phyloP scores from a whole-genome alignment of 2,113 vertebrate species.

The Hemicordylus capensis region DNA sequence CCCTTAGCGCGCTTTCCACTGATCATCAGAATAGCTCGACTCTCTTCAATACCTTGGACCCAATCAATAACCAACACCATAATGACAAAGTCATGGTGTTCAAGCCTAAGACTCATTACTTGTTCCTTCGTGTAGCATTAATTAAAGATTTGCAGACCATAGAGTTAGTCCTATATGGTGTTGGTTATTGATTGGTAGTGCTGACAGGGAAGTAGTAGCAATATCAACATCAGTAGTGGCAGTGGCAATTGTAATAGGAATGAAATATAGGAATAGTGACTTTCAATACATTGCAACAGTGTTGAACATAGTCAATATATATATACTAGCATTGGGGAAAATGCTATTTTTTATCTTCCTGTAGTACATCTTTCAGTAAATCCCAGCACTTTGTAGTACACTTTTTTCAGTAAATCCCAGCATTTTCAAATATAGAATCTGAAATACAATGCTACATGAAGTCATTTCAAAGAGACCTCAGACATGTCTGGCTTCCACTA shows the following conservation, averaged over 20 bases:
- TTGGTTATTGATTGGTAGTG: not conserved
- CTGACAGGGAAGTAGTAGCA: not conserved
- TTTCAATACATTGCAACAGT: not conserved
- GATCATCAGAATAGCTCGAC: too few species aligned
- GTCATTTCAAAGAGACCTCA: not conserved
- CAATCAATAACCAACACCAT: too few species aligned
- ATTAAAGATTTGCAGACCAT: too few species aligned
- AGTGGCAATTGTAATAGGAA: not conserved
- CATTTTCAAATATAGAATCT: not conserved
- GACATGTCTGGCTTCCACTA: not conserved
- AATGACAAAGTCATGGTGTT: not conserved
- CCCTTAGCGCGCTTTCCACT: too few species aligned
- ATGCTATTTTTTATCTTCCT: not conserved
- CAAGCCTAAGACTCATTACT: too few species aligned
- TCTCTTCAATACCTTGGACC: too few species aligned
- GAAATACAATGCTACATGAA: not conserved
- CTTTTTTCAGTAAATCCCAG: not conserved
- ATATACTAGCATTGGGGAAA: too few species aligned
- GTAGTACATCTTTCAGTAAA: too few species aligned
- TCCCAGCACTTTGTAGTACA: not conserved
- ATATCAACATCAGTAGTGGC: not conserved
- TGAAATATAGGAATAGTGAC: not conserved
- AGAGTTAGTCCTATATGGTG: not conserved
- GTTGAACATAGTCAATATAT: too few species aligned
- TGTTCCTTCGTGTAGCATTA: too few species aligned